Percentiles rank a stretch among this genome's conserved stretches.
Evolutionary conservation across 2,888 invertebrate genomes (phyloP).

Genomic region (Amphipyra berbera): DNA sequence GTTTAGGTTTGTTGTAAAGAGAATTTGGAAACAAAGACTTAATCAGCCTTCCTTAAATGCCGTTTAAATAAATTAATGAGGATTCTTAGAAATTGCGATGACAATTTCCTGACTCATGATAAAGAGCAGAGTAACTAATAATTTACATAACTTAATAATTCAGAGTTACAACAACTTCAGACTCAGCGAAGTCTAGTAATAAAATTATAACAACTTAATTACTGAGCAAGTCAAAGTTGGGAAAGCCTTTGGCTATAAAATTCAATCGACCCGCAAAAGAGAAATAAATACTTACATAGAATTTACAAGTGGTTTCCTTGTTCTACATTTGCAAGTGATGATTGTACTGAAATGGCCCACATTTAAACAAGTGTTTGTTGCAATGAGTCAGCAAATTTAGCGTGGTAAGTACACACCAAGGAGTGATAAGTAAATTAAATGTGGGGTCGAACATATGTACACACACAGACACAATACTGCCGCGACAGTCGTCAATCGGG

Average conservation of each 20-base stretch:
- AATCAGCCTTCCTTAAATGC: too few relatives aligned
- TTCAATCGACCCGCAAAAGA: slow-evolving; percentile 24
- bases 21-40: too few relatives aligned
- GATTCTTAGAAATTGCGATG: slow-evolving; percentile 10
- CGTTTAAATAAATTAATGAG: not conserved
- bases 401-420: slow-evolving; percentile 10
- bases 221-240: slow-evolving; percentile 21
- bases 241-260: slow-evolving; percentile 14
- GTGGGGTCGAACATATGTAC: too few relatives aligned
- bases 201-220: slow-evolving; percentile 37
- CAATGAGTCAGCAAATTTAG: slow-evolving; percentile 29
- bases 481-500: too few relatives aligned
- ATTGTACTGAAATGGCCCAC: slow-evolving; percentile 34
- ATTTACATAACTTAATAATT: slow-evolving; percentile 22
- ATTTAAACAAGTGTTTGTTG: slow-evolving; percentile 37
- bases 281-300: slow-evolving; percentile 11
- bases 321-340: slow-evolving; percentile 35
- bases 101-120: slow-evolving; percentile 13
- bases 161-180: slow-evolving; percentile 30
- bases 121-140: slow-evolving; percentile 17
- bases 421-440: not conserved
- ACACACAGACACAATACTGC: too few relatives aligned
- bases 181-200: slow-evolving; percentile 22
- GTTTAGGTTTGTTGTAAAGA: too few relatives aligned
- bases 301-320: slow-evolving; percentile 30